Percentiles rank a stretch among this genome's conserved stretches.
These are phyloP conservation scores for Centruroides vittatus DNA, from an alignment of 1,140 invertebrate species.

Conservation along the genomic window DNA sequence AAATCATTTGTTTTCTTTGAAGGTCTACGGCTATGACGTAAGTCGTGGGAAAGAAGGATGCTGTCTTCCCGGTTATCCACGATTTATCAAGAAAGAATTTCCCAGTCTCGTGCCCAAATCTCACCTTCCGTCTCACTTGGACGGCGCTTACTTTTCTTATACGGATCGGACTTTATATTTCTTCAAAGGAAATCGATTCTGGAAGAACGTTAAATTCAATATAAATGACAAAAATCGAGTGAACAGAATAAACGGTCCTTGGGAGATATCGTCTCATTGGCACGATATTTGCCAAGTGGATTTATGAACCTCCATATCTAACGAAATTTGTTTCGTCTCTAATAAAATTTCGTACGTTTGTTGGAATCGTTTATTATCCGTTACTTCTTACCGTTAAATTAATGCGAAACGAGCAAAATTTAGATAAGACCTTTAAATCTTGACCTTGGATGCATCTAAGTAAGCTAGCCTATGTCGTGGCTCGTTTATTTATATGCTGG, in stretches of 20 bases:
- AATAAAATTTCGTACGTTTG: no score
- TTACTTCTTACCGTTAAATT: no score
- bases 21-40: slow-evolving; percentile 31
- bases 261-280: slow-evolving; percentile 21
- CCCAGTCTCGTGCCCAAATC: slow-evolving; percentile 17
- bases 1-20: background rate
- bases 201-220: slow-evolving; percentile 26
- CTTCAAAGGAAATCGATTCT: slow-evolving; percentile 27
- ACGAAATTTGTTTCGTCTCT: no score
- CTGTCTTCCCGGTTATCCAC: slow-evolving; percentile 24
- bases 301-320: background rate
- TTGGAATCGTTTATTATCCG: no score
- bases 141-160: slow-evolving; percentile 31
- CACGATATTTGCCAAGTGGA: slow-evolving; percentile 19
- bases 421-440: no score
- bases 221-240: slow-evolving; percentile 21
- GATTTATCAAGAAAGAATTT: slow-evolving; percentile 26
- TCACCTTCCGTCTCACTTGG: slow-evolving; percentile 23
- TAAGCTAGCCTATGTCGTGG: no score
- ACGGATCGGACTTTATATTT: slow-evolving; percentile 27
- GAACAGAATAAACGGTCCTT: slow-evolving; percentile 24
- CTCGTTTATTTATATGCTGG: no score
- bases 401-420: no score
- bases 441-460: no score
- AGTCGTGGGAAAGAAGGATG: slow-evolving; percentile 24